These are phyloP conservation scores for Protophormia terraenovae DNA, from an alignment of 2,888 invertebrate species.

Conservation along the genomic window DNA sequence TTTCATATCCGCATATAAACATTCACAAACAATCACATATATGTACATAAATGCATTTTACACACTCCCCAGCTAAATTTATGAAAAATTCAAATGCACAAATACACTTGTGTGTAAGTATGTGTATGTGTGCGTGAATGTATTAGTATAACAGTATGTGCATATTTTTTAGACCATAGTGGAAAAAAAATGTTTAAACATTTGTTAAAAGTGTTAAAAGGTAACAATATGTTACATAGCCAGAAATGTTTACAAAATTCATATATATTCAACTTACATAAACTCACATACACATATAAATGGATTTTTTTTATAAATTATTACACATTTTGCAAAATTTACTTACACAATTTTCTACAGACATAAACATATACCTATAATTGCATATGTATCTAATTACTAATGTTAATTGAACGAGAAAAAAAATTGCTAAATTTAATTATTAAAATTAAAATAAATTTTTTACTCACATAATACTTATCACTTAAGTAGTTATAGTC, in stretches of 20 bases:
- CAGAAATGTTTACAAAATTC: conserved; percentile 11
- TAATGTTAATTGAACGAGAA: background rate
- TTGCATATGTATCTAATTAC: background rate
- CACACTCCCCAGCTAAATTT: background rate
- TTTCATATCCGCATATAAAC: conserved; percentile 10
- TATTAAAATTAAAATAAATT: conserved; percentile 8
- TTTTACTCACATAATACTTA: background rate
- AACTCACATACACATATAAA: background rate
- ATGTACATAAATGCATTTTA: conserved; percentile 13
- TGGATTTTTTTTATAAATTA: conserved; percentile 10
- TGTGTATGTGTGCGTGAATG: background rate
- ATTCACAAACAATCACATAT: background rate
- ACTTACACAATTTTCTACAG: too few relatives aligned
- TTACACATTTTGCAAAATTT: conserved; percentile 32
- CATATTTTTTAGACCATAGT: background rate
- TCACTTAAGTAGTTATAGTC: too few relatives aligned
- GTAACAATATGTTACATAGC: conserved; percentile 51
- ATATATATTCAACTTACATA: background rate
- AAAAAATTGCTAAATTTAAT: background rate
- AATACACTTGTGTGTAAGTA: background rate
- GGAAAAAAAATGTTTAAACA: conserved; percentile 46
- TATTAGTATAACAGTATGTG: conserved; percentile 12
- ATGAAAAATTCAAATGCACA: conserved; percentile 18
- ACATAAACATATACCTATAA: background rate
- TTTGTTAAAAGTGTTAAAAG: conserved; percentile 60